phyloP scores from a whole-genome alignment of 2,113 vertebrate genomes.

The Collichthys lucidus region DNA sequence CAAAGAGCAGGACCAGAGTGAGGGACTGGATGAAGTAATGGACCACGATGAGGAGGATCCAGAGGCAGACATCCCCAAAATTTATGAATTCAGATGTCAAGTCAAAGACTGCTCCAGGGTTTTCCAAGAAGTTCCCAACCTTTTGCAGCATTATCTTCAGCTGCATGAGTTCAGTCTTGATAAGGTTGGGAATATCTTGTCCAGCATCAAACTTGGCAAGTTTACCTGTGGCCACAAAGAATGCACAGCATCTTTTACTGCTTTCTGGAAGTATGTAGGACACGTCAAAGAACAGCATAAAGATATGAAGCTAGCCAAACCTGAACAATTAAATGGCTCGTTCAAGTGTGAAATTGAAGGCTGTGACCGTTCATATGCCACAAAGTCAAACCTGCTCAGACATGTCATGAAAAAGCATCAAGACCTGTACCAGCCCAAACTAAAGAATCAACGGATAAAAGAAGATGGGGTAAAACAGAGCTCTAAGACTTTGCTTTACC shows the following conservation, averaged over 20 bases:
- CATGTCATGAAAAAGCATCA: conserved; percentile 96
- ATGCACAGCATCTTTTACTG: conserved; percentile 88
- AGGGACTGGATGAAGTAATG: conserved; percentile 74
- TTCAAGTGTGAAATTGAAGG: conserved; percentile 95
- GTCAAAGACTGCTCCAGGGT: conserved; percentile 94
- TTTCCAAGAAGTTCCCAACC: conserved; percentile 91
- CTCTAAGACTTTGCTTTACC: conserved; percentile 82
- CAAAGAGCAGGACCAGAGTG: conserved; percentile 86
- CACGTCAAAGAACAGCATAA: conserved; percentile 91
- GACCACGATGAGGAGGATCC: conserved; percentile 84
- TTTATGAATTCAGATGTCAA: conserved; percentile 93
- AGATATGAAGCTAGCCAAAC: conserved; percentile 82
- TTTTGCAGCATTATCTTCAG: conserved; percentile 94
- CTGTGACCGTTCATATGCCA: conserved; percentile 94
- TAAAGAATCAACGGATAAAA: conserved; percentile 88
- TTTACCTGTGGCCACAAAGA: conserved; percentile 92
- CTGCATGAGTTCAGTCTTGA: conserved; percentile 92
- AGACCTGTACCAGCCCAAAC: conserved; percentile 90
- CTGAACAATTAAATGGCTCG: conserved; percentile 84
- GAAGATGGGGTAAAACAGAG: conserved; percentile 88
- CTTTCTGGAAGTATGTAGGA: conserved; percentile 88
- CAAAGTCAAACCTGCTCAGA: conserved; percentile 93
- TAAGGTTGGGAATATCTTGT: conserved; percentile 87
- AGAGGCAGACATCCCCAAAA: conserved; percentile 75
- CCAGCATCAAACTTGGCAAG: conserved; percentile 83